A percentile compares a stretch with the other conserved stretches of the same genome.
phyloP scores from a whole-genome alignment of 2,113 vertebrate species.

The Pluvianellus socialis region DNA sequence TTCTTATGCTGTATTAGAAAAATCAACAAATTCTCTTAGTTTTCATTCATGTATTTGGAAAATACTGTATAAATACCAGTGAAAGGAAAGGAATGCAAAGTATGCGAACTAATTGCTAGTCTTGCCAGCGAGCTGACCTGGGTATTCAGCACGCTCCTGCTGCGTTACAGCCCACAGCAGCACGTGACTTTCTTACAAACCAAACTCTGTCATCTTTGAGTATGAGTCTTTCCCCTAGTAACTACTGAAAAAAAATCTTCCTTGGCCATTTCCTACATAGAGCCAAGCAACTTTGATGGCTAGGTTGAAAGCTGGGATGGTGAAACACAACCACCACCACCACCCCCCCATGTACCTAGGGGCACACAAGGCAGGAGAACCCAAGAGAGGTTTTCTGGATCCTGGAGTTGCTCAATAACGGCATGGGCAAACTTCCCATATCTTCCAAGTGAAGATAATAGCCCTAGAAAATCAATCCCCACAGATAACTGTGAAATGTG shows the following conservation, averaged over 20 bases:
- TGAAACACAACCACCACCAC: background rate
- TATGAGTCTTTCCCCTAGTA: background rate
- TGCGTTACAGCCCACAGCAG: background rate
- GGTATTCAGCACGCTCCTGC: background rate
- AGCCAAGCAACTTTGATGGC: background rate
- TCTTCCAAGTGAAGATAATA: slow-evolving; percentile 42
- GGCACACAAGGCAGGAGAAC: background rate
- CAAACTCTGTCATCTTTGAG: background rate
- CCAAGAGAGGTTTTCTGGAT: background rate
- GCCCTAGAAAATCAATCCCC: slow-evolving; percentile 20
- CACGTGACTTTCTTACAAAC: background rate
- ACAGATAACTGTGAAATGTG: slow-evolving; percentile 7
- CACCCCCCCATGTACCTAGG: rapidly evolving
- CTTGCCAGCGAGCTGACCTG: slow-evolving; percentile 20
- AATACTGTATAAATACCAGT: background rate
- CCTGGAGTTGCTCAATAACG: background rate
- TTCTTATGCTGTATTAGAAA: background rate
- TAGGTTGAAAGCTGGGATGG: background rate
- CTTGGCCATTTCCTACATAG: background rate
- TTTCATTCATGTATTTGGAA: background rate
- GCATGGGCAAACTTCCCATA: background rate
- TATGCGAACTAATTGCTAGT: slow-evolving; percentile 44
- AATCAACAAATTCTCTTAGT: background rate
- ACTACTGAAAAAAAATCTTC: background rate
- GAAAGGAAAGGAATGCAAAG: slow-evolving; percentile 55